Evolutionary conservation across 92 coral and sea anemone species (phyloP).

Genomic region (Muricea muricata): DNA sequence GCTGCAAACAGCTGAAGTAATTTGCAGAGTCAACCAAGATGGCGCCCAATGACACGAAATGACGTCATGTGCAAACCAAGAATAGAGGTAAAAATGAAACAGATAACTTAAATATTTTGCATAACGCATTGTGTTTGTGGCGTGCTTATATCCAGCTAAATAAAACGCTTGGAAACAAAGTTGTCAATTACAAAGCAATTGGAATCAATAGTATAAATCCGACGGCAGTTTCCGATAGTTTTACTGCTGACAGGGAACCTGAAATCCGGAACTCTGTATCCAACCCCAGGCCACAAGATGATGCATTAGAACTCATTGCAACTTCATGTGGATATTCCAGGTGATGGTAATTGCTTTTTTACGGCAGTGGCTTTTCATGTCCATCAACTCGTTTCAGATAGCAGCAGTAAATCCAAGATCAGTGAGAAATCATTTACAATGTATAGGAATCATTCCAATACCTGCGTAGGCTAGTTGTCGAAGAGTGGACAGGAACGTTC

Average conservation of each 20-base stretch:
- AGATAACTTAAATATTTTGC: background rate
- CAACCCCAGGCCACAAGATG: no score
- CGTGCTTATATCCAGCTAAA: background rate
- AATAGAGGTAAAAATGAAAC: background rate
- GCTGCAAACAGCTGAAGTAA: no score
- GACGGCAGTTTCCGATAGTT: no score
- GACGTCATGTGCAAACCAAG: no score
- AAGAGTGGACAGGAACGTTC: slow-evolving; percentile 38
- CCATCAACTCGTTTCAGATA: background rate
- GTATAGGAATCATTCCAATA: no score
- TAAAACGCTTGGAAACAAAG: background rate
- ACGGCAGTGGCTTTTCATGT: slow-evolving; percentile 42
- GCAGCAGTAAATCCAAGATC: background rate
- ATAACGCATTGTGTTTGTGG: background rate
- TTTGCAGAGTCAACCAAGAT: no score
- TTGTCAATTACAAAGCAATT: background rate
- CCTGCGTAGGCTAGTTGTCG: slow-evolving; percentile 31
- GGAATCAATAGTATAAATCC: background rate
- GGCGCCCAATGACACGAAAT: no score
- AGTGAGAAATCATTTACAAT: background rate
- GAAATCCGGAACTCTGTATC: no score
- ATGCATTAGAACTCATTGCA: background rate
- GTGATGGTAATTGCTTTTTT: slow-evolving; percentile 56
- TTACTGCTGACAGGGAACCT: no score
- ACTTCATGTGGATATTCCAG: slow-evolving; percentile 14